phyloP scores from a whole-genome alignment of 2,888 invertebrate species.

The Leptinotarsa tumamoca region DNA sequence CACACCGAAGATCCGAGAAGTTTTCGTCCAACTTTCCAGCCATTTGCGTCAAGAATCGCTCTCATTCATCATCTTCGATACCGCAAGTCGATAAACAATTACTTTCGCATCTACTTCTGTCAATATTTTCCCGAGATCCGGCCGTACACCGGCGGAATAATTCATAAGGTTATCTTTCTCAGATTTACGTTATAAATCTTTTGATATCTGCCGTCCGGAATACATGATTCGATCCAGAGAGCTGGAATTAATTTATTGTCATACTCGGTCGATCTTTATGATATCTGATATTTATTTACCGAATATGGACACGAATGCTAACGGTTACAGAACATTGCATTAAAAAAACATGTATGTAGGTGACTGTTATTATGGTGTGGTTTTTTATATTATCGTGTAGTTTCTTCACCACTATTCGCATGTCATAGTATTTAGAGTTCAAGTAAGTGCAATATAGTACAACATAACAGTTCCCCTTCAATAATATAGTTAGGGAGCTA shows the following conservation, averaged over 20 bases:
- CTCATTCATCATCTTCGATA: slow-evolving; percentile 6
- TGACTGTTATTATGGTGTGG: too few species aligned
- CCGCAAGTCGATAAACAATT: slow-evolving; percentile 21
- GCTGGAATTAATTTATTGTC: slow-evolving; percentile 37
- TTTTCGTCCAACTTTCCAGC: background rate
- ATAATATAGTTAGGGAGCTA: too few species aligned
- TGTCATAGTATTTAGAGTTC: too few species aligned
- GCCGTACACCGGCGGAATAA: slow-evolving; percentile 27
- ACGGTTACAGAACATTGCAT: background rate
- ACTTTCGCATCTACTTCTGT: slow-evolving; percentile 25
- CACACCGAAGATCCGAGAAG: background rate
- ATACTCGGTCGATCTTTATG: slow-evolving; percentile 33
- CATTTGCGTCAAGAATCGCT: background rate
- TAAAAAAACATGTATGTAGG: too few species aligned
- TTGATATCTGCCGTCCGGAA: slow-evolving; percentile 28
- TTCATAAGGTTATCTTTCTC: slow-evolving; percentile 36
- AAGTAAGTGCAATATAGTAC: too few species aligned
- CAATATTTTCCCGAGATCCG: slow-evolving; percentile 25
- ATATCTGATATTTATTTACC: slow-evolving; percentile 27
- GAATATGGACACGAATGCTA: background rate
- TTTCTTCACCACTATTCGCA: too few species aligned
- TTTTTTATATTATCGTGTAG: too few species aligned
- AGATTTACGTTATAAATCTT: slow-evolving; percentile 36
- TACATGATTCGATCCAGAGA: slow-evolving; percentile 31
- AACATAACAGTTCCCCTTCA: too few species aligned